phyloP scores from a whole-genome alignment of 2,888 invertebrate species.

The Heteromurus nitidus region DNA sequence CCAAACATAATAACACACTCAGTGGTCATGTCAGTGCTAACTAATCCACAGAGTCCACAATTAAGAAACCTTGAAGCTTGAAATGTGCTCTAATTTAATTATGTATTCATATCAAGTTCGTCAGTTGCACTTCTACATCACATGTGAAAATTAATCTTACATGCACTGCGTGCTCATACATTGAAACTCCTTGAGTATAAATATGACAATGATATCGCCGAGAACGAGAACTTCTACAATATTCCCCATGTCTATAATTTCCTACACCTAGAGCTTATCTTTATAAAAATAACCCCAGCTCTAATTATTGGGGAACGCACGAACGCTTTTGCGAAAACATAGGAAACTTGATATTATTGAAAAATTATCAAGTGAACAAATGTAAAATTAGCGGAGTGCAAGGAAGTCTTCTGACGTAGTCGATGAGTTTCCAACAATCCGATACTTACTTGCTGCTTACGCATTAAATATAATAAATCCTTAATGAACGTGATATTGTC shows the following conservation, averaged over 20 bases:
- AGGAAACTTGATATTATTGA: slow-evolving; percentile 29
- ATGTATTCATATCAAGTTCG: slow-evolving; percentile 64
- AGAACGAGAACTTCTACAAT: too few relatives aligned
- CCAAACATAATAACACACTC: slow-evolving; percentile 60
- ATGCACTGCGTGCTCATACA: slow-evolving; percentile 1
- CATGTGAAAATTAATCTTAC: slow-evolving; percentile 35
- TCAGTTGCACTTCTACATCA: slow-evolving; percentile 43
- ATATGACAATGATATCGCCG: too few relatives aligned
- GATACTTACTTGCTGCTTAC: too few relatives aligned
- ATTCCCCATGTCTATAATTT: slow-evolving; percentile 13
- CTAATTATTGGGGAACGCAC: slow-evolving; percentile 34
- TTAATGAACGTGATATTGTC: too few relatives aligned
- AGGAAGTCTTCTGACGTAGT: too few relatives aligned
- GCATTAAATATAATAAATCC: too few relatives aligned
- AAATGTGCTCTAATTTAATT: slow-evolving; percentile 65
- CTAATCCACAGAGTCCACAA: slow-evolving; percentile 55
- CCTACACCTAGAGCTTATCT: slow-evolving; percentile 5
- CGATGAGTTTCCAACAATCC: too few relatives aligned
- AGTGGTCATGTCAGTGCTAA: slow-evolving; percentile 65
- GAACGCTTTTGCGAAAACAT: slow-evolving; percentile 30
- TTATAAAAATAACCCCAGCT: slow-evolving; percentile 1
- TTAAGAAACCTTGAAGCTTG: slow-evolving; percentile 64
- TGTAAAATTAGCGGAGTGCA: slow-evolving; percentile 21
- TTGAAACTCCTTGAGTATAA: neutral
- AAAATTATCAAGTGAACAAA: slow-evolving; percentile 41